phyloP scores from a whole-genome alignment of 2,113 vertebrate species.

The Zosterops borbonicus region DNA sequence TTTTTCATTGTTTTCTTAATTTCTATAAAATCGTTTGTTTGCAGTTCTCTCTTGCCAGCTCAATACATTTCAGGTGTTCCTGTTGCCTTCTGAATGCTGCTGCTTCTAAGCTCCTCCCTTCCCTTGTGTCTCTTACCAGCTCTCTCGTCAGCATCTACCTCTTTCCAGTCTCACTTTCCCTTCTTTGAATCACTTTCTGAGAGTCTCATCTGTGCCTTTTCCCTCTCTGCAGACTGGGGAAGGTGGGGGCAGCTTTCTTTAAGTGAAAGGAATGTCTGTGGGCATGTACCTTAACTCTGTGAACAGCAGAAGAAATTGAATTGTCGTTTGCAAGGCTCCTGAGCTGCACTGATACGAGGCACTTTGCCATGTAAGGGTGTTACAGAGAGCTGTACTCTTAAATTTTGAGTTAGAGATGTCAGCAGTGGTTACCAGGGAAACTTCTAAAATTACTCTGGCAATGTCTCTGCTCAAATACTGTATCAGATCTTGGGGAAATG shows the following conservation, averaged over 20 bases:
- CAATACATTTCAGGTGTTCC: not conserved
- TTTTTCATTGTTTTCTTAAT: not conserved
- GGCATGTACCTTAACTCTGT: not conserved
- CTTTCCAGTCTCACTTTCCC: not conserved
- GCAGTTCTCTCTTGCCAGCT: not conserved
- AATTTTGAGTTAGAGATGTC: conserved; percentile 58
- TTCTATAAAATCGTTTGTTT: not conserved
- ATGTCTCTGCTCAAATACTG: not conserved
- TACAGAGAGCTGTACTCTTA: conserved; percentile 33
- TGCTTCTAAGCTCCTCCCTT: not conserved
- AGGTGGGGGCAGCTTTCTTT: not conserved
- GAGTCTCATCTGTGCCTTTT: not conserved
- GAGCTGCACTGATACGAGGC: not conserved
- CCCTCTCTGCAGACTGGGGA: not conserved
- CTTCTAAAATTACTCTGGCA: conserved; percentile 63
- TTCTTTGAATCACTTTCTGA: not conserved
- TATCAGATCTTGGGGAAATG: conserved; percentile 41
- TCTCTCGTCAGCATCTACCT: not conserved
- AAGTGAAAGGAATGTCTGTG: not conserved
- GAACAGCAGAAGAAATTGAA: not conserved
- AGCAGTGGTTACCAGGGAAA: conserved; percentile 68
- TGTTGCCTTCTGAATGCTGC: not conserved
- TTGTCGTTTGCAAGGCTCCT: not conserved
- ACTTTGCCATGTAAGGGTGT: not conserved
- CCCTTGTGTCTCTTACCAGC: not conserved